Conservation (phyloP, 35 echinoderm and acorn worm species). For the Holothuria glaberrima region DNA sequence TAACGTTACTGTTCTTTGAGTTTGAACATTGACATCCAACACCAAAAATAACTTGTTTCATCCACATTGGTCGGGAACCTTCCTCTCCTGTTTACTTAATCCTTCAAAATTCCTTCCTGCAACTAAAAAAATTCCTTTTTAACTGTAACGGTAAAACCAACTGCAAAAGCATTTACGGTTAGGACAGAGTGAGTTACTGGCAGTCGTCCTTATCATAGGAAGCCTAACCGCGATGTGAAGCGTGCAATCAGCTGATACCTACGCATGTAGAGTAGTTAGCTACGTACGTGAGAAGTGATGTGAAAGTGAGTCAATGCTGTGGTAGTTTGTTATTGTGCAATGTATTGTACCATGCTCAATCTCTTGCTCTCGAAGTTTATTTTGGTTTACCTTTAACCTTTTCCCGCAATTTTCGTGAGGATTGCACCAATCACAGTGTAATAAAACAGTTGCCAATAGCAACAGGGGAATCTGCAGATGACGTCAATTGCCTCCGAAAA, state of each 20-base stretch:
- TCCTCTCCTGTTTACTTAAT: too few relatives aligned
- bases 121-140: too few relatives aligned
- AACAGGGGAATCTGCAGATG: slow-evolving; percentile 44
- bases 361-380: not conserved
- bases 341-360: not conserved
- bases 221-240: not conserved
- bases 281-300: not conserved
- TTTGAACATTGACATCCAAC: too few relatives aligned
- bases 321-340: too few relatives aligned
- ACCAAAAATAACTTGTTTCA: too few relatives aligned
- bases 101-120: too few relatives aligned
- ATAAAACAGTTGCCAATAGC: slow-evolving; percentile 20
- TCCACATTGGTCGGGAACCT: too few relatives aligned
- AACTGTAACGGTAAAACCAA: too few relatives aligned
- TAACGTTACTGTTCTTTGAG: too few relatives aligned
- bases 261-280: not conserved
- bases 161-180: too few relatives aligned
- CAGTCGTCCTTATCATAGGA: not conserved
- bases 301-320: not conserved
- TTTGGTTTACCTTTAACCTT: slow-evolving; percentile 44
- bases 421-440: slow-evolving; percentile 29
- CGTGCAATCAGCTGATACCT: not conserved
- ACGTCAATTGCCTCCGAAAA: slow-evolving; percentile 7
- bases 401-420: slow-evolving; percentile 7
- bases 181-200: too few relatives aligned